Conservation (phyloP, 2,113 vertebrate genomes). For the Gulo gulo region DNA sequence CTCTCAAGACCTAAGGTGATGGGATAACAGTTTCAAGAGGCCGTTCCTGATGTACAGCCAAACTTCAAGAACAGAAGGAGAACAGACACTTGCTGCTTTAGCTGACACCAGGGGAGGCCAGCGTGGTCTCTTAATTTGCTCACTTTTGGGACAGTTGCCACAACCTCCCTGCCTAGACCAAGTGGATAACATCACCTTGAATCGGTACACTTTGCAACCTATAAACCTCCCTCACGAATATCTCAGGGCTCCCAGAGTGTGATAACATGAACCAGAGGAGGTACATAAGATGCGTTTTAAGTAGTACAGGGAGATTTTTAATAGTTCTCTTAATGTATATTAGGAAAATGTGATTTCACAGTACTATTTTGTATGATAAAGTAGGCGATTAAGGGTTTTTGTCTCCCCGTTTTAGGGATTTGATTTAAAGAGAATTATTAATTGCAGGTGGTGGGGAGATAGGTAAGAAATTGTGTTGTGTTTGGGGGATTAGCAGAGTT, state of each 20-base stretch:
- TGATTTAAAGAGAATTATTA: conserved; percentile 43
- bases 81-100: background rate
- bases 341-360: conserved; percentile 12
- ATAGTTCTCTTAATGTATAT: conserved; percentile 6
- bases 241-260: background rate
- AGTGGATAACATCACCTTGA: background rate
- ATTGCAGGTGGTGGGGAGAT: background rate
- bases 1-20: background rate
- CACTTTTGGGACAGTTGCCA: background rate
- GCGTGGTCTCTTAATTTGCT: background rate
- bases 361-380: background rate
- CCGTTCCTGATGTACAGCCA: background rate
- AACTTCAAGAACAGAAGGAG: background rate
- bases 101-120: background rate
- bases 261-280: background rate
- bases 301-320: background rate
- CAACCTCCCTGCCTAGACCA: background rate
- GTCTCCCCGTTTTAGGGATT: background rate
- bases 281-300: background rate
- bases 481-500: background rate
- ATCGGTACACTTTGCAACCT: background rate
- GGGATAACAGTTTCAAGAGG: background rate
- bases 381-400: background rate
- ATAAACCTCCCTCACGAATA: background rate
- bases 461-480: background rate